These are phyloP conservation scores for Microctenopoma steveboyesi DNA, from an alignment of 2,797 vertebrate genomes.

Conservation along the genomic window DNA sequence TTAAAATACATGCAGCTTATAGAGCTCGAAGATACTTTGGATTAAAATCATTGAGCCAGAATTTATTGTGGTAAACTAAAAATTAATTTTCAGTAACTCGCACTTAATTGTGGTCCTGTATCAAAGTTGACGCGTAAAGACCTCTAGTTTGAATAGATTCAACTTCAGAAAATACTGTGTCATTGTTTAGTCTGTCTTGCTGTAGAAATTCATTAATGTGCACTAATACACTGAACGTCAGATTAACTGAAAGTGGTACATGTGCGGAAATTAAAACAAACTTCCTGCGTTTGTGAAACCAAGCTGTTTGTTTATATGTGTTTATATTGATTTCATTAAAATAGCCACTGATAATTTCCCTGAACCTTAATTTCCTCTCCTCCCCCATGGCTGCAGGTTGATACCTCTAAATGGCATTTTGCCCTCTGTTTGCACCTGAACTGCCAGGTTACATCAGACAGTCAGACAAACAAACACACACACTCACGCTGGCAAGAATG, in stretches of 20 bases:
- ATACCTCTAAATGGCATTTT: slow-evolving; percentile 54
- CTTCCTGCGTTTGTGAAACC: slow-evolving; percentile 29
- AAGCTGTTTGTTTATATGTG: slow-evolving; percentile 51
- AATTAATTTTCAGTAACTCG: too few species aligned
- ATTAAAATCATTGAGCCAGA: neutral
- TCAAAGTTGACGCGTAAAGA: neutral
- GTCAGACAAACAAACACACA: slow-evolving; percentile 60
- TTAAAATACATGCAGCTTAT: too few species aligned
- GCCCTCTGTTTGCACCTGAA: slow-evolving; percentile 75
- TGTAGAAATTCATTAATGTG: slow-evolving; percentile 14
- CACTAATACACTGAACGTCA: neutral
- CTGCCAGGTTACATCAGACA: slow-evolving; percentile 74
- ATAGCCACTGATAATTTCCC: slow-evolving; percentile 48
- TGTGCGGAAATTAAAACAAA: slow-evolving; percentile 17
- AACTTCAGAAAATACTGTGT: neutral
- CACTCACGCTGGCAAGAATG: slow-evolving; percentile 30
- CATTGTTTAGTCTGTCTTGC: neutral
- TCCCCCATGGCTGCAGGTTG: slow-evolving; percentile 59
- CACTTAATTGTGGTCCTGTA: too few species aligned
- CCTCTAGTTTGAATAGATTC: too few species aligned
- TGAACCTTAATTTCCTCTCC: slow-evolving; percentile 46
- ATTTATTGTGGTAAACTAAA: neutral
- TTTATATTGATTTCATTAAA: slow-evolving; percentile 43
- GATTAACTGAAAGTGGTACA: slow-evolving; percentile 14
- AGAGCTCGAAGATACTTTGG: too few species aligned